phyloP scores from a whole-genome alignment of 2,113 vertebrate species.

The Psilopogon haemacephalus region DNA sequence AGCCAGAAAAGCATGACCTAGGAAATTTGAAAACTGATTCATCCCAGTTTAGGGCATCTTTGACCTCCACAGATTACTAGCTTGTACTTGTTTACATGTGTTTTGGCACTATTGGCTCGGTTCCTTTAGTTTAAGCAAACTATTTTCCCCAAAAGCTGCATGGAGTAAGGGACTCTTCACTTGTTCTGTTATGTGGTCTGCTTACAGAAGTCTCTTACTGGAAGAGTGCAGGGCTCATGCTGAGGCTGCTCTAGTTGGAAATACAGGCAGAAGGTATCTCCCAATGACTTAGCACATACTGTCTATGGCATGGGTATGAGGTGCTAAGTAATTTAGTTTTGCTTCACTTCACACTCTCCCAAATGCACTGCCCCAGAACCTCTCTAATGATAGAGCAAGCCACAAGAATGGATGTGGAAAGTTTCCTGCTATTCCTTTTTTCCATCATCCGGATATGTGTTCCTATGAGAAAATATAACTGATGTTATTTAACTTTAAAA shows the following conservation, averaged over 20 bases:
- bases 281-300: not conserved
- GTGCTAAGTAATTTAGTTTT: not conserved
- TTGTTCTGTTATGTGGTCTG: not conserved
- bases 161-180: not conserved
- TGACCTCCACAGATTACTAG: not conserved
- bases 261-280: not conserved
- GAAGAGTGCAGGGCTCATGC: not conserved
- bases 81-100: not conserved
- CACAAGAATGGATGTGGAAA: not conserved
- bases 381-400: not conserved
- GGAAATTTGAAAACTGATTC: not conserved
- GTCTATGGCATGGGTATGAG: not conserved
- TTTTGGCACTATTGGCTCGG: not conserved
- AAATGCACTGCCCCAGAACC: not conserved
- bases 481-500: not conserved
- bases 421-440: not conserved
- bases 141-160: slow-evolving; percentile 20
- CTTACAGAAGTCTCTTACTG: not conserved
- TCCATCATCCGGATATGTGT: not conserved
- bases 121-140: slow-evolving; percentile 58
- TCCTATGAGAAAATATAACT: not conserved
- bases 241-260: not conserved
- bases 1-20: not conserved
- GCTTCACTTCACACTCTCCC: not conserved
- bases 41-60: not conserved